Evolutionary conservation across 2,113 vertebrate species (phyloP), one percentile per base, ranked within the genome.

Genomic region (Sinocyclocheilus rhinocerous): DNA sequence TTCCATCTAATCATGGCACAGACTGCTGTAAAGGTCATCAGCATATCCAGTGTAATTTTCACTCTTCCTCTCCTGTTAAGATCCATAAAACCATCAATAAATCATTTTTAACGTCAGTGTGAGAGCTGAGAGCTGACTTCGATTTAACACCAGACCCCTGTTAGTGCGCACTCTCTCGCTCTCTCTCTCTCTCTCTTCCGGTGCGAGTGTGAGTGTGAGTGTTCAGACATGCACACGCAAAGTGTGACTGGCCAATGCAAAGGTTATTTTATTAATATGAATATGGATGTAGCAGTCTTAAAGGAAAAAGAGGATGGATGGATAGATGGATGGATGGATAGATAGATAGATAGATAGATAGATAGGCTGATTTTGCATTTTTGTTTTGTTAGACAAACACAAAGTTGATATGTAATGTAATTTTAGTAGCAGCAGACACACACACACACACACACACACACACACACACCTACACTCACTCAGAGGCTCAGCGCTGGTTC

Each of bases 21-120:
- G 57, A 33, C 75, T 88, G 88, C 85, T 89, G 86, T 87, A 94
- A 95, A 95, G 93, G 92, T 95, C 92, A 93, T 93, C 91, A 88
- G 88, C 76, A 81, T 91, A 92, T 93, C 89, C 89, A 91, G 92
- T 92, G 91, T 88, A 90, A 94, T 93, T 93, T 93, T 93, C 91
- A 85, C 91, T 94, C 92, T 91, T 93, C 91, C 91, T 90, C 90
- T 90, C 89, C 88, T 91, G 89, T 93, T 93, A 89, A 93, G 94
- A 94, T 95, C 92, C 90, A 93, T 93, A 92, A 93, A 92, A 85
- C 84, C 67, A 93, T 95, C 94, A 92, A 94, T 95, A 94, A 93
- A 94, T 94, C 92, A 93, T 89, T 92, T 92, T 92, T 93, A 94
- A 95, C 90, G 91, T 91, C 90, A 90, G 87, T 84, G 89, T 90